Percentiles rank a stretch among this genome's conserved stretches.
phyloP scores from a whole-genome alignment of 2,797 vertebrate species.

The Microctenopoma steveboyesi region DNA sequence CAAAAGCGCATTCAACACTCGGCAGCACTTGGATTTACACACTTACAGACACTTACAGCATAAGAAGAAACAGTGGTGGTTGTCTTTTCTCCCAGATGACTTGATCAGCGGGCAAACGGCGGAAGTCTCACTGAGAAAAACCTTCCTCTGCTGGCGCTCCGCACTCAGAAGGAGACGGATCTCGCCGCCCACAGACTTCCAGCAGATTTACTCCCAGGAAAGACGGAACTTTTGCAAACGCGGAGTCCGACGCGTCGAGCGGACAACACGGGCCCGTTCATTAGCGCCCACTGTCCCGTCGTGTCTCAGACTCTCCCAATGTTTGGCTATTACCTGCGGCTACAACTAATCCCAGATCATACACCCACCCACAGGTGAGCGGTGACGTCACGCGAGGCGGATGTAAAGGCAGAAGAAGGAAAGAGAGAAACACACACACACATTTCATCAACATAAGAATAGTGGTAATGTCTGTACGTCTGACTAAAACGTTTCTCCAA shows the following conservation, averaged over 20 bases:
- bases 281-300: constrained; percentile 6
- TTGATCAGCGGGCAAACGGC: constrained; percentile 63
- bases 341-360: constrained; percentile 77
- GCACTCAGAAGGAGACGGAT: constrained; percentile 25
- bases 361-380: constrained; percentile 81
- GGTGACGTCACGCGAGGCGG: constrained; percentile 77
- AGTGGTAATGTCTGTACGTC: too few species aligned
- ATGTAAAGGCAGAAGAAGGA: constrained; percentile 17
- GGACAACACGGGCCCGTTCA: neutral
- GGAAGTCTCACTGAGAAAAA: constrained; percentile 74
- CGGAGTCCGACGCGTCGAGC: neutral
- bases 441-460: neutral
- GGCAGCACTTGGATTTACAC: neutral
- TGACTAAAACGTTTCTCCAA: neutral
- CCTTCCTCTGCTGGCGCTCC: constrained; percentile 33
- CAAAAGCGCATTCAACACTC: constrained; percentile 5
- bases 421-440: neutral
- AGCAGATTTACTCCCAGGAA: constrained; percentile 29
- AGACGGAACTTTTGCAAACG: neutral
- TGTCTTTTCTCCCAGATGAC: constrained; percentile 40
- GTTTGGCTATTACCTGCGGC: constrained; percentile 82
- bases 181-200: constrained; percentile 34
- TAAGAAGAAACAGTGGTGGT: constrained; percentile 63
- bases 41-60: constrained; percentile 74
- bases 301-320: constrained; percentile 46